Percentiles rank a stretch among this genome's conserved stretches.
Conservation (phyloP, 2,113 vertebrate species). For the Anarhynchus alexandrinus region DNA sequence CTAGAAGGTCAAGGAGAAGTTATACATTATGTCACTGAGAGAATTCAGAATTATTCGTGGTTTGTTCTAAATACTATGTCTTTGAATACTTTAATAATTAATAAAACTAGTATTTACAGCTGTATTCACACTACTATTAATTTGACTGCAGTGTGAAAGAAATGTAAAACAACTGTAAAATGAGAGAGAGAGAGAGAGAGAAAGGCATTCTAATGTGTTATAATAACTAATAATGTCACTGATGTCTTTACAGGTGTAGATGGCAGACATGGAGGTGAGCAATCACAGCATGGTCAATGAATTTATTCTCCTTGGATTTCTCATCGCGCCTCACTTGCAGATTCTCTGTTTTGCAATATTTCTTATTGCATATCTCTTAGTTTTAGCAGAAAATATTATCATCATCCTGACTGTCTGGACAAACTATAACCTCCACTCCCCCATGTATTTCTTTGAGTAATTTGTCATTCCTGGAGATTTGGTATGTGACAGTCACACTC, state of each 20-base stretch:
- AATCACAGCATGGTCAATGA: slow-evolving; percentile 15
- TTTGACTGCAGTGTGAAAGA: background rate
- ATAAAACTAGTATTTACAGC: background rate
- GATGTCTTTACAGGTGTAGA: background rate
- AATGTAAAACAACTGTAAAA: background rate
- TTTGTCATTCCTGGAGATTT: slow-evolving; percentile 59
- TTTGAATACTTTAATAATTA: background rate
- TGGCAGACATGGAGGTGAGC: background rate
- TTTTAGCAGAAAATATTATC: slow-evolving; percentile 47
- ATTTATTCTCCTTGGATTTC: slow-evolving; percentile 62
- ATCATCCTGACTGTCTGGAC: slow-evolving; percentile 44
- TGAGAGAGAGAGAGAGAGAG: background rate
- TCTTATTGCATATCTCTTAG: slow-evolving; percentile 32
- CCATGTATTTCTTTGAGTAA: slow-evolving; percentile 67
- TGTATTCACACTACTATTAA: background rate
- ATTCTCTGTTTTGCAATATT: slow-evolving; percentile 33
- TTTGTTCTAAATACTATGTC: background rate
- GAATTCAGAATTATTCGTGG: background rate
- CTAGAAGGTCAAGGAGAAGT: background rate
- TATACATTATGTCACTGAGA: background rate
- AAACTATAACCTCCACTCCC: slow-evolving; percentile 42
- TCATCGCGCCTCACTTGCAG: background rate
- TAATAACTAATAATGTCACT: background rate
- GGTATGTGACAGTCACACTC: slow-evolving; percentile 53
- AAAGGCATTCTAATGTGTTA: background rate